Conservation (phyloP, 2,113 vertebrate species). For the Aptenodytes patagonicus region DNA sequence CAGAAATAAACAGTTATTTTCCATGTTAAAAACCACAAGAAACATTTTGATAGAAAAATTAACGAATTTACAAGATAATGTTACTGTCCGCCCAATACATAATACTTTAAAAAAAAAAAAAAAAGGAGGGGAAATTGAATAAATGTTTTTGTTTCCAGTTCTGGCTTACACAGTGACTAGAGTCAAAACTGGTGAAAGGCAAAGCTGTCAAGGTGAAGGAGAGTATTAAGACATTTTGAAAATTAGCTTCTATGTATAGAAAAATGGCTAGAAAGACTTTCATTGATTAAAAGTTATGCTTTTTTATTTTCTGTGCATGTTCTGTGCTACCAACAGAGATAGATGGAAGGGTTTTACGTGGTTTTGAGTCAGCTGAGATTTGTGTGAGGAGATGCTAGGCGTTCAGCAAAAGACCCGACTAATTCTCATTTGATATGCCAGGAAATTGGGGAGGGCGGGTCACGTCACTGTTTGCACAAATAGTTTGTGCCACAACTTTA, state of each 20-base stretch:
- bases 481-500: background rate
- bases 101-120: background rate
- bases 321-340: background rate
- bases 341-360: accelerated
- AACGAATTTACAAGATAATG: background rate
- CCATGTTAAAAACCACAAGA: background rate
- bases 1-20: background rate
- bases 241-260: background rate
- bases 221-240: background rate
- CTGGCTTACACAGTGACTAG: background rate
- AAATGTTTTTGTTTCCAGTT: background rate
- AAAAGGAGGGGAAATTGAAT: accelerated
- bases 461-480: background rate
- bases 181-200: background rate
- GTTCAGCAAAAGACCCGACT: background rate
- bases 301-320: background rate
- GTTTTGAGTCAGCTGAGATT: background rate
- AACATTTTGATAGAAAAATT: background rate
- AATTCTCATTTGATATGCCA: background rate
- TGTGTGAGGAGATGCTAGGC: background rate
- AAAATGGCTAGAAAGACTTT: background rate
- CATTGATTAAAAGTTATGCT: background rate
- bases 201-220: background rate
- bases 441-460: accelerated
- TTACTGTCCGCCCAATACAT: background rate